Base-by-base conservation (phyloP, 2,888 invertebrate species). In the Andrena trimmerana region DNA sequence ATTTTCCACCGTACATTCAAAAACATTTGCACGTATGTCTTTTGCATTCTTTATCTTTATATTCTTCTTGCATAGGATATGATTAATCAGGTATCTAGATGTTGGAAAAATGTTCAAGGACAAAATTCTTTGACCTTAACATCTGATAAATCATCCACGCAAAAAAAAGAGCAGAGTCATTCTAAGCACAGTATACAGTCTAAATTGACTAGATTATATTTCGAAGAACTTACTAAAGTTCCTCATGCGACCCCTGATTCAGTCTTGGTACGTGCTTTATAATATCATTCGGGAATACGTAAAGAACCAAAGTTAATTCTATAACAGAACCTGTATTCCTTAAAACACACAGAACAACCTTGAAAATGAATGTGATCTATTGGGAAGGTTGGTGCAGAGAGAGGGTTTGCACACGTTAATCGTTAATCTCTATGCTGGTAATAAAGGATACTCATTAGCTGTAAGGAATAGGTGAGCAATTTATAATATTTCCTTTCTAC, bases 361-460 rank as follows among this genome's bases (percentile, higher is more conserved):
- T 84, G 93, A 94, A 84, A 94, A 93, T 89, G 94, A 94, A 83
- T 93, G 93, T 79, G 94, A 94, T 94, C 96, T 98, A 89, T 95
- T 99, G 94, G 97, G 97, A 93, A 97, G 98, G 94, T 95, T 98
- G 92, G 96, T 98, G 93, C 96, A 97, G 92, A 96, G 96, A 92
- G 98, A 98, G 94, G 97, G 97, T 94, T 96, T 98, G 90, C 98
- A 98, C 94, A 98, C 98, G 87, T 95, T 99, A 93, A 97, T 98
- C 92, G 96, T 99, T 90, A 99, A 98, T 95, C 95, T 99, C 90
- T 98, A 98, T 95, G 97, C 98, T 81, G 98, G 97, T 76, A 98
- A 98, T 95, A 98, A 98, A 94, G 98, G 98, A 90, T 98, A 98
- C 95, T 97, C 98, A 84, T 94, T 97, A 89, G 94, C 95, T 95